These are phyloP conservation scores for Lasioglossum figueresi DNA, from an alignment of 2,888 invertebrate genomes.

Conservation along the genomic window DNA sequence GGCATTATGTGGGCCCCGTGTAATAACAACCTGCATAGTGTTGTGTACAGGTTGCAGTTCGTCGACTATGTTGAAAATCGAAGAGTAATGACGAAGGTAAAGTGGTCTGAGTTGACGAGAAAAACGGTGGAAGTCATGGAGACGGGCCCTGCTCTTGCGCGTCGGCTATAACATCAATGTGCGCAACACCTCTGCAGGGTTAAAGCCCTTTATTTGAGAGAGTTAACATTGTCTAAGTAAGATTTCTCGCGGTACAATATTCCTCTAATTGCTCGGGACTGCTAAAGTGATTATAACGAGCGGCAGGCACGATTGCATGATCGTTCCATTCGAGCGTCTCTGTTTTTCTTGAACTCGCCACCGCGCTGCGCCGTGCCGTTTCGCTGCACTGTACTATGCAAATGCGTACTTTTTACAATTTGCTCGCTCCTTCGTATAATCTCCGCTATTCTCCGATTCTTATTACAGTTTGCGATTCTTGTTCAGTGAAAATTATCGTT, in stretches of 20 bases:
- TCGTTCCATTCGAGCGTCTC: neutral
- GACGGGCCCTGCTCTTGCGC: neutral
- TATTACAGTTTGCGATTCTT: neutral
- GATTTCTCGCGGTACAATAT: neutral
- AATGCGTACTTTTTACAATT: neutral
- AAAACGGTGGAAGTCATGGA: conserved; percentile 7
- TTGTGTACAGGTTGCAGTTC: conserved; percentile 27
- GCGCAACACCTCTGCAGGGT: neutral
- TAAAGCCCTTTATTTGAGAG: neutral
- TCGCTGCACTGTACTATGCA: neutral
- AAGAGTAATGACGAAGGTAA: conserved; percentile 22
- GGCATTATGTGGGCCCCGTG: conserved; percentile 29
- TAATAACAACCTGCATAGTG: conserved; percentile 44
- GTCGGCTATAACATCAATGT: neutral
- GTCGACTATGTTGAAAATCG: conserved; percentile 47
- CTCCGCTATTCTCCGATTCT: neutral
- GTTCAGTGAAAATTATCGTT: too few relatives aligned
- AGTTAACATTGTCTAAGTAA: neutral
- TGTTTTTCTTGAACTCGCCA: neutral
- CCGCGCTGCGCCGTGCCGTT: too few relatives aligned
- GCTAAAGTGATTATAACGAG: neutral
- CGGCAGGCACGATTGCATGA: neutral
- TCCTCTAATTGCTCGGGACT: neutral
- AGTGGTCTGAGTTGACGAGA: conserved; percentile 30
- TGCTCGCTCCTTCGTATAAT: neutral